A percentile compares a stretch with the other conserved stretches of the same genome.
These are phyloP conservation scores for Nomada fabriciana DNA, from an alignment of 2,888 invertebrate species.

Conservation along the genomic window DNA sequence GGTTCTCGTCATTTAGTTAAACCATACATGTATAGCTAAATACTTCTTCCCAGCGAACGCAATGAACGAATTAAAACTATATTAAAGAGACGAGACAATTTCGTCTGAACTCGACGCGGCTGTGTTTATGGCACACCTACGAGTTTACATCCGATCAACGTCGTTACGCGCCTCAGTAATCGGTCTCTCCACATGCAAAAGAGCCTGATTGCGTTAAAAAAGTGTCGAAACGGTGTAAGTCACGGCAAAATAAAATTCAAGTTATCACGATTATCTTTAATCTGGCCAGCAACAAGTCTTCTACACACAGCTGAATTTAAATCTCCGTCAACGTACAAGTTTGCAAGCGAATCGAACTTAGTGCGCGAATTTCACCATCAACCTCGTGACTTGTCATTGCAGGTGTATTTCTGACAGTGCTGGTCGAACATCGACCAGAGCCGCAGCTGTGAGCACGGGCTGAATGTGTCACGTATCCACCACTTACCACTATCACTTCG, in stretches of 20 bases:
- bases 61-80: neutral
- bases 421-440: conserved; percentile 11
- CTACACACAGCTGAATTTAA: neutral
- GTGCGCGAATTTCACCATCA: conserved; percentile 37
- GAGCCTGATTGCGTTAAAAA: conserved; percentile 11
- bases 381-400: neutral
- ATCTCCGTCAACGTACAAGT: neutral
- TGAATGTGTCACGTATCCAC: no score
- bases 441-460: neutral
- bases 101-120: neutral
- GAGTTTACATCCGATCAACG: conserved; percentile 23
- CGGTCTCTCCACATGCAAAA: neutral
- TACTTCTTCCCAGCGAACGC: neutral
- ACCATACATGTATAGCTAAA: no score
- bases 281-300: conserved; percentile 51
- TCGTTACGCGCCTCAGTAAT: conserved; percentile 17
- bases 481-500: neutral
- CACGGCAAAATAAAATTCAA: neutral
- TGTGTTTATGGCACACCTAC: neutral
- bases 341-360: conserved; percentile 30
- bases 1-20: neutral
- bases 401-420: conserved; percentile 39
- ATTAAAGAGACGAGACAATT: conserved; percentile 8
- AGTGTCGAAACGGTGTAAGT: conserved; percentile 6
- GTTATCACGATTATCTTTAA: conserved; percentile 18